Conservation (phyloP, 2,888 invertebrate genomes). For the Drosophila mercatorum region DNA sequence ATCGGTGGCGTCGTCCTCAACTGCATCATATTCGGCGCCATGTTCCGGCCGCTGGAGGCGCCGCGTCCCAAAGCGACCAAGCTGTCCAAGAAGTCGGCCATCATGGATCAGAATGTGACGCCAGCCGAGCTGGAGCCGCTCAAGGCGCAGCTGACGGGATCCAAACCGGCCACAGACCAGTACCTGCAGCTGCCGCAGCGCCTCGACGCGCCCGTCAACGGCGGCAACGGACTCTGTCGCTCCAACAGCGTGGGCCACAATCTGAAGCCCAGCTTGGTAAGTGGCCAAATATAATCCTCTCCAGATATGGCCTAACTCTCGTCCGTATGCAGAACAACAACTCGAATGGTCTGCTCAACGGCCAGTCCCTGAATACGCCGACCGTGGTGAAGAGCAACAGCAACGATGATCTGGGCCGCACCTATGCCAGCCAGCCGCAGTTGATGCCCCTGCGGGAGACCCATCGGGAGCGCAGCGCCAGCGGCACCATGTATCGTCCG, state of each 20-base stretch:
- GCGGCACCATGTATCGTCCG: conserved; percentile 92
- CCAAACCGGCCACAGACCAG: conserved; percentile 62
- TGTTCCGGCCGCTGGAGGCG: conserved; percentile 92
- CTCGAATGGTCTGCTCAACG: conserved; percentile 72
- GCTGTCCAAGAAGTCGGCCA: conserved; percentile 59
- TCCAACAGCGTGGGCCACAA: conserved; percentile 83
- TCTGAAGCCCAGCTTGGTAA: conserved; percentile 71
- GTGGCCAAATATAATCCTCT: background rate
- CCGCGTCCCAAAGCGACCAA: conserved; percentile 51
- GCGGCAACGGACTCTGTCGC: conserved; percentile 67
- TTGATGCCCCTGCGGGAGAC: conserved; percentile 73
- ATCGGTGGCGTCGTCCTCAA: conserved; percentile 93
- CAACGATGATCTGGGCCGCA: conserved; percentile 84
- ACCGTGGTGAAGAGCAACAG: conserved; percentile 67
- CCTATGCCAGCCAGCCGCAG: conserved; percentile 90
- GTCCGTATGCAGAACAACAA: conserved; percentile 68
- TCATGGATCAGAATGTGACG: conserved; percentile 76
- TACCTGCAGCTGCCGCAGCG: conserved; percentile 79
- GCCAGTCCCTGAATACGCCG: conserved; percentile 42
- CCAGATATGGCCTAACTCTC: background rate
- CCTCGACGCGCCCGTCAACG: conserved; percentile 39
- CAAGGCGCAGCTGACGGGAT: conserved; percentile 46
- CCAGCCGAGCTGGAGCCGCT: conserved; percentile 81
- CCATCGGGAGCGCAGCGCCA: conserved; percentile 85
- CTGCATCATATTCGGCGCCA: conserved; percentile 94